phyloP scores from a whole-genome alignment of 2,113 vertebrate genomes.

The Otolemur garnettii region DNA sequence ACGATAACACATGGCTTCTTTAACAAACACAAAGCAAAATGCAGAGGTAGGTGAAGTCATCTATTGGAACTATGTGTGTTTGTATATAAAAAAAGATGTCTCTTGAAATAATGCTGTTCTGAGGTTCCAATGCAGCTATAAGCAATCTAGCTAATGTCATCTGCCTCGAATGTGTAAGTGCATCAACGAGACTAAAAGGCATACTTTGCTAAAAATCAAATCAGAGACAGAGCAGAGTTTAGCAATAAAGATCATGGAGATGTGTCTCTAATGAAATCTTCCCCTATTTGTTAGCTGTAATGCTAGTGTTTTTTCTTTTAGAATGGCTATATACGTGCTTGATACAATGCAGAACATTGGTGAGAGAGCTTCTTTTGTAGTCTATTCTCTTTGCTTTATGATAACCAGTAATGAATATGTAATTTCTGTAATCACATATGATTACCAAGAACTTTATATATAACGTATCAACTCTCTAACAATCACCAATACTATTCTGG shows the following conservation, averaged over 20 bases:
- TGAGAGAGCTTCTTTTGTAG: neutral
- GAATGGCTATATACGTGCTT: neutral
- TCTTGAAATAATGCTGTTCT: constrained; percentile 52
- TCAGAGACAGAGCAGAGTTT: neutral
- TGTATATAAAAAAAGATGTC: constrained; percentile 43
- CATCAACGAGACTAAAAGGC: neutral
- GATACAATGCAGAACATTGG: neutral
- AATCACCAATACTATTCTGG: neutral
- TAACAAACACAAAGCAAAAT: constrained; percentile 60
- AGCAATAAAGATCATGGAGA: constrained; percentile 20
- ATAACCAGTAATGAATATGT: neutral
- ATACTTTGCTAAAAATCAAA: constrained; percentile 54
- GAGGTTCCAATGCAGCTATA: neutral
- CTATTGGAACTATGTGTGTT: neutral
- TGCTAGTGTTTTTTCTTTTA: neutral
- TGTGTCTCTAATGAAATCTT: neutral
- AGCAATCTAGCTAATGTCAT: neutral
- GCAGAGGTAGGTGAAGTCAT: constrained; percentile 36
- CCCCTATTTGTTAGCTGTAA: neutral
- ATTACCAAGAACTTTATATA: neutral
- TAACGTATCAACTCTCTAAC: neutral
- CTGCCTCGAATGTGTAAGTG: constrained; percentile 6
- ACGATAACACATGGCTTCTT: constrained; percentile 39
- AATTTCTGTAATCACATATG: neutral
- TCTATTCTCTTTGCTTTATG: neutral